Conservation (phyloP, 2,113 vertebrate genomes). For the Thunnus thynnus region DNA sequence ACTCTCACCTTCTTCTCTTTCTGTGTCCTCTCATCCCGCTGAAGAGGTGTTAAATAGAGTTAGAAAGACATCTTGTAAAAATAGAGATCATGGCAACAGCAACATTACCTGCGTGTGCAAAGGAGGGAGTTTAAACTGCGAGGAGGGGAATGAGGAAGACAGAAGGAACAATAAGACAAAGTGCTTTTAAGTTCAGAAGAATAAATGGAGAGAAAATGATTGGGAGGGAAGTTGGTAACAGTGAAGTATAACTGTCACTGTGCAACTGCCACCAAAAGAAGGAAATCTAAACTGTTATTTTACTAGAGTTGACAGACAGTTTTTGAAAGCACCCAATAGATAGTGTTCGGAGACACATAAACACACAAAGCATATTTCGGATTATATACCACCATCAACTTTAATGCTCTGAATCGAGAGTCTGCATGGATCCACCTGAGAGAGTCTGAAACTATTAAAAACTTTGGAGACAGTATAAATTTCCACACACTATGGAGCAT, state of each 20-base stretch:
- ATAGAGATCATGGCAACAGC: slow-evolving; percentile 13
- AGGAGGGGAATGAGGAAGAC: background rate
- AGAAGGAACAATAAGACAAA: slow-evolving; percentile 20
- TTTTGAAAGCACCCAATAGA: slow-evolving; percentile 13
- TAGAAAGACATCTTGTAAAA: slow-evolving; percentile 24
- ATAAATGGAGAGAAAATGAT: slow-evolving; percentile 51
- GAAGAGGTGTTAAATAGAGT: slow-evolving; percentile 36
- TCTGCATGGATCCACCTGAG: background rate
- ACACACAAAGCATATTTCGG: background rate
- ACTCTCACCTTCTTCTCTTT: background rate
- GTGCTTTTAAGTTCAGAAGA: slow-evolving; percentile 23
- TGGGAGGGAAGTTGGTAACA: slow-evolving; percentile 51
- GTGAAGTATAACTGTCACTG: slow-evolving; percentile 48
- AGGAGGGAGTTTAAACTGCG: slow-evolving; percentile 31
- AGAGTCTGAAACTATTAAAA: background rate
- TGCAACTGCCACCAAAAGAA: slow-evolving; percentile 30
- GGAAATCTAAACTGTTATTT: slow-evolving; percentile 35
- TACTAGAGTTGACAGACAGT: slow-evolving; percentile 24
- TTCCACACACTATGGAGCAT: background rate
- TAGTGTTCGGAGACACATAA: slow-evolving; percentile 24
- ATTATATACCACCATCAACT: slow-evolving; percentile 22
- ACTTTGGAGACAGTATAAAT: background rate
- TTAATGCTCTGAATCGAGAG: slow-evolving; percentile 1
- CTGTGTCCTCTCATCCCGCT: slow-evolving; percentile 5
- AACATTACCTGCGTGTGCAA: slow-evolving; percentile 22